These are phyloP conservation scores for Anagrus nilaparvatae DNA, from an alignment of 1,140 invertebrate genomes.

Conservation along the genomic window DNA sequence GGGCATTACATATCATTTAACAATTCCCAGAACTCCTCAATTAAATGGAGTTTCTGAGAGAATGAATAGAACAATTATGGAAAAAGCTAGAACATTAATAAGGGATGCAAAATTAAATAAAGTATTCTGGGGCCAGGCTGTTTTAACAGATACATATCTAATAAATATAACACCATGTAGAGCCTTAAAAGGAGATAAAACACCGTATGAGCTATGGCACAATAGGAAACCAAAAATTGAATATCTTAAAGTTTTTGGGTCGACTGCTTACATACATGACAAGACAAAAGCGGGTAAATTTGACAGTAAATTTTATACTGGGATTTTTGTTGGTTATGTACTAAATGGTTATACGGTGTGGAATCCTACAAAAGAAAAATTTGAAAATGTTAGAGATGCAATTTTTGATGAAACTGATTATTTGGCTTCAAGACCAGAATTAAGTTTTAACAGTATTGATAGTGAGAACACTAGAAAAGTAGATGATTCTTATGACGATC, in stretches of 20 bases:
- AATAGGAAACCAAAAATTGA: conserved; percentile 34
- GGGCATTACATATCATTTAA: conserved; percentile 40
- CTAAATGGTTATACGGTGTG: conserved; percentile 36
- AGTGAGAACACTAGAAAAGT: too few species aligned
- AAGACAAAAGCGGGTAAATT: conserved; percentile 35
- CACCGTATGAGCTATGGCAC: conserved; percentile 40
- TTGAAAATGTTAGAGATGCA: conserved; percentile 30
- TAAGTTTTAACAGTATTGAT: too few species aligned
- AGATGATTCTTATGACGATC: too few species aligned
- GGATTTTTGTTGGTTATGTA: too few species aligned
- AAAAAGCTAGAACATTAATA: conserved; percentile 36
- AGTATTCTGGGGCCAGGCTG: conserved; percentile 34
- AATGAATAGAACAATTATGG: conserved; percentile 37
- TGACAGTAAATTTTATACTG: too few species aligned
- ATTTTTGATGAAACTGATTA: conserved; percentile 32
- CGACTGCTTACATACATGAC: conserved; percentile 33
- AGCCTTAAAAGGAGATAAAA: conserved; percentile 28
- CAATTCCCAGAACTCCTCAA: conserved; percentile 39
- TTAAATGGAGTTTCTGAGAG: conserved; percentile 43
- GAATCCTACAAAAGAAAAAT: conserved; percentile 27
- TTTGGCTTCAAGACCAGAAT: conserved; percentile 23
- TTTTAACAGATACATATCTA: conserved; percentile 33
- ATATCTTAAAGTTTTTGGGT: conserved; percentile 42
- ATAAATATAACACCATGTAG: conserved; percentile 37
- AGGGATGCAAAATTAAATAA: conserved; percentile 21